phyloP scores from a whole-genome alignment of 2,888 invertebrate species.

The Megaustenia siamemsis region DNA sequence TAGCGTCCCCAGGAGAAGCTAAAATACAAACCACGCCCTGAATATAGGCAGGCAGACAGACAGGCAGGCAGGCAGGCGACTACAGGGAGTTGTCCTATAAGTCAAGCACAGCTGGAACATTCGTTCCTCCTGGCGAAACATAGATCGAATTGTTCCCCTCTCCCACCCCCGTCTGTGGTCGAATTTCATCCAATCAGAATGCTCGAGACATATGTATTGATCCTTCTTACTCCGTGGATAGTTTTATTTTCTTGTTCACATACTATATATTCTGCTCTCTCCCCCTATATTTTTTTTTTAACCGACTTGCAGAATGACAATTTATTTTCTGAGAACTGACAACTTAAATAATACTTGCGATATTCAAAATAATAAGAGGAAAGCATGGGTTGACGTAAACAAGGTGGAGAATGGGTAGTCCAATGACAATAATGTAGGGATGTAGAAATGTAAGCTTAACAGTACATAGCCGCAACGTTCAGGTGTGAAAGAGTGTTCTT shows the following conservation, averaged over 20 bases:
- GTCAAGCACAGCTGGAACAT: not conserved
- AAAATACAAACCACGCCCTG: not conserved
- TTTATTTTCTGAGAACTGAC: too few relatives aligned
- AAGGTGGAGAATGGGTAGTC: too few relatives aligned
- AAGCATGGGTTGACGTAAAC: too few relatives aligned
- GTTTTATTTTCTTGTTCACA: not conserved
- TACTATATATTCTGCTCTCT: too few relatives aligned
- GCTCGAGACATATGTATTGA: slow-evolving; percentile 7
- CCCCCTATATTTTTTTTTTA: too few relatives aligned
- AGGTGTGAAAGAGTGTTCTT: too few relatives aligned
- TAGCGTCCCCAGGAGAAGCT: not conserved
- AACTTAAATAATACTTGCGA: too few relatives aligned
- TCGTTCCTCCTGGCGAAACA: not conserved
- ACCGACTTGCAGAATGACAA: too few relatives aligned
- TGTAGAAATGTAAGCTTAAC: too few relatives aligned
- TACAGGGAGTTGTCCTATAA: not conserved
- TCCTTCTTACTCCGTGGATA: not conserved
- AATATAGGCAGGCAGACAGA: not conserved
- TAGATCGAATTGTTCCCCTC: not conserved
- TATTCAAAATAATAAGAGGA: too few relatives aligned
- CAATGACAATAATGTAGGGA: too few relatives aligned
- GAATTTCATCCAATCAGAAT: not conserved
- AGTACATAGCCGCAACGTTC: too few relatives aligned
- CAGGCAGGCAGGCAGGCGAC: not conserved
- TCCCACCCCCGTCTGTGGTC: not conserved